Base-by-base conservation (phyloP, 1,140 invertebrate species). In the Brachionus koreanus region DNA sequence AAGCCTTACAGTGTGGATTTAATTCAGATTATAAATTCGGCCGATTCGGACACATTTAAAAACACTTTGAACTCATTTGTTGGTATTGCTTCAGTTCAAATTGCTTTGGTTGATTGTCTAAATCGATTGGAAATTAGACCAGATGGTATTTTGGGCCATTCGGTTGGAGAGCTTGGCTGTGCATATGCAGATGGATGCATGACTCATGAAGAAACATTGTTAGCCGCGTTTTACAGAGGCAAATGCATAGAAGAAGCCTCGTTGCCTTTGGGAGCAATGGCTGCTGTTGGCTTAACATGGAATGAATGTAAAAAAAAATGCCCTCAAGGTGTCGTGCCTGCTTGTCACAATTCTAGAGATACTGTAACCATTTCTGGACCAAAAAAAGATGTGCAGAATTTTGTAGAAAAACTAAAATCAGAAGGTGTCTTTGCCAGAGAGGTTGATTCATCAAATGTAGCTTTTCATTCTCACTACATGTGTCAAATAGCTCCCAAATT, bases 381-480 rank as follows among this genome's bases (percentile, higher is more conserved):
- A 2, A 19, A 19, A 19, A 5, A 57, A 9, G 6, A 23, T 16
- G 49, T 57, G 16, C 4, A 57, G 16, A 4, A 57, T 6, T 57
- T 57, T 57, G 49, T 57, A 2, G 4, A 57, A 16, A 3, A 57
- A 16, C 23, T 57, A 16, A 57, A 57, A 57, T n/a, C 90, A 16
- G 86, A 92, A 81, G 87, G 97, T n/a, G 91, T 92, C 83, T 90
- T 89, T 0, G 95, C 93, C 6, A 95, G 93, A 85, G 90, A 91
- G 74, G 96, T 98, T 0, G 93, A 94, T 72, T 95, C 94, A 85
- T 93, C 93, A 67, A 93, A 93, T 23, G 91, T 94, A 46, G 95
- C 96, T 7, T 98, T 98, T 90, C 97, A 99, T 89, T 97, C 94
- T 84, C 93, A 94, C 87, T 95, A 95, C 86, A 95, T 98, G 86